These are phyloP conservation scores for Cladopsammia gracilis DNA, from an alignment of 64 coral and sea anemone species.

Conservation along the genomic window DNA sequence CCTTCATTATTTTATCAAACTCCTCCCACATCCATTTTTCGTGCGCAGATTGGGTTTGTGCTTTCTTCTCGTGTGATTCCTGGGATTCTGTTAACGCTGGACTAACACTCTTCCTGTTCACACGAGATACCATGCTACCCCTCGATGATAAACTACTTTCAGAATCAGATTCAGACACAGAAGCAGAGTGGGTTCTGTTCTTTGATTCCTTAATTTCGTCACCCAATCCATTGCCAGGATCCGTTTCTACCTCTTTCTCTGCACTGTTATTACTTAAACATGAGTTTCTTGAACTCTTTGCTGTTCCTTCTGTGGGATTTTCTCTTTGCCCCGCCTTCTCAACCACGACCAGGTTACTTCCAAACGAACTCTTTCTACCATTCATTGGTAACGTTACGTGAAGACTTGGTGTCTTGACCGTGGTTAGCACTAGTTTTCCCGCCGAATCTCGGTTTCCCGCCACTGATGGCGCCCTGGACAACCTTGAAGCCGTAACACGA, in stretches of 20 bases:
- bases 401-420: not conserved
- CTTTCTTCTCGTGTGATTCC: not conserved
- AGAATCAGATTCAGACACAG: not conserved
- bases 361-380: not conserved
- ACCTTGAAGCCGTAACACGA: not conserved
- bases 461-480: not conserved
- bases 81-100: not conserved
- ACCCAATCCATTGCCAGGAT: not conserved
- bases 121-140: not conserved
- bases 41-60: slow-evolving; percentile 5
- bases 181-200: not conserved
- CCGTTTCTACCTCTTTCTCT: not conserved
- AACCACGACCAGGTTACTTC: too few relatives aligned
- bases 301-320: not conserved
- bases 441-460: not conserved
- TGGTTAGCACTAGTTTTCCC: not conserved
- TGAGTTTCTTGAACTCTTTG: not conserved
- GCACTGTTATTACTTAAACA: not conserved
- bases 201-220: not conserved
- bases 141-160: not conserved
- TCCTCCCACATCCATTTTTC: slow-evolving; percentile 46
- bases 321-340: not conserved
- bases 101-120: not conserved
- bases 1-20: slow-evolving; percentile 60
- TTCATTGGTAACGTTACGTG: not conserved